These are phyloP conservation scores for Ctenicera cuprea DNA, from an alignment of 2,888 invertebrate species.

Conservation along the genomic window DNA sequence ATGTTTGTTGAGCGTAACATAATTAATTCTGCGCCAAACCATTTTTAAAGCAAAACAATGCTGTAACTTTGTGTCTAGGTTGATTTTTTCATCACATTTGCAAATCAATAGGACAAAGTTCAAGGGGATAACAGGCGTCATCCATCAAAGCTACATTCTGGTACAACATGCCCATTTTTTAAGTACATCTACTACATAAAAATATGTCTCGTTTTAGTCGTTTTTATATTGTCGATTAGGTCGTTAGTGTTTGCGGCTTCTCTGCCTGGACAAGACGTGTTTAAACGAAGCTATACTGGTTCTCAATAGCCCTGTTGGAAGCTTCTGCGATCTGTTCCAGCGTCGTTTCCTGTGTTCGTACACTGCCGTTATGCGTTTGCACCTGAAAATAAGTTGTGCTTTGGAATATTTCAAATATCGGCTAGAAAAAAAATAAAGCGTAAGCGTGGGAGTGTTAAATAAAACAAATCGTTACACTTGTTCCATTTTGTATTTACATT, in stretches of 20 bases:
- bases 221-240: slow-evolving; percentile 22
- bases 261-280: slow-evolving; percentile 1
- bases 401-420: not conserved
- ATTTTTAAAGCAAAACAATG: no score
- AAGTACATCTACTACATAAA: slow-evolving; percentile 21
- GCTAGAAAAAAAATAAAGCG: not conserved
- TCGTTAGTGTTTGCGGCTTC: slow-evolving; percentile 8
- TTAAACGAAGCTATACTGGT: slow-evolving; percentile 87
- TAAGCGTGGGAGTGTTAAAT: slow-evolving; percentile 27
- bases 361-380: slow-evolving; percentile 87
- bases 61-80: no score
- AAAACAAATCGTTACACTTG: slow-evolving; percentile 31
- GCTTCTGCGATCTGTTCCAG: slow-evolving; percentile 78
- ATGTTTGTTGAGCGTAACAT: no score
- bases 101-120: no score
- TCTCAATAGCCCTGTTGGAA: slow-evolving; percentile 83
- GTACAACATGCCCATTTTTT: no score
- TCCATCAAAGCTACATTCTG: no score
- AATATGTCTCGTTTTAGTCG: not conserved
- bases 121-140: no score
- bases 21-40: no score
- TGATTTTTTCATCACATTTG: no score
- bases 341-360: slow-evolving; percentile 86
- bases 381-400: slow-evolving; percentile 73
- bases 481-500: slow-evolving; percentile 43